Evolutionary conservation across 2,113 vertebrate genomes (phyloP).

Genomic region (Helogale parvula): DNA sequence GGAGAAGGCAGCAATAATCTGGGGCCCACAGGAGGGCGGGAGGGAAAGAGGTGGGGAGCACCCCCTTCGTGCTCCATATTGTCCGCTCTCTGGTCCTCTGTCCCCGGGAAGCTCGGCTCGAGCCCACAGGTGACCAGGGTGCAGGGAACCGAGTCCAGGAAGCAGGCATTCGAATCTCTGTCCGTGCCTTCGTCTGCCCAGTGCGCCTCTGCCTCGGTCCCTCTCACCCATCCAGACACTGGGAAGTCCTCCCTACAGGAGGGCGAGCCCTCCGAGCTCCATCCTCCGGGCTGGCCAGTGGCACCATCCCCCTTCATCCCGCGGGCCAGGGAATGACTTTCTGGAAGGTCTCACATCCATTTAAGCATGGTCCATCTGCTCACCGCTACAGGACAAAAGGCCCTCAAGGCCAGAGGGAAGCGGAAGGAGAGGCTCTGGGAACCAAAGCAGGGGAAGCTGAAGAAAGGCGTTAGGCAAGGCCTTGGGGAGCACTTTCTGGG

Average conservation of each 20-base stretch:
- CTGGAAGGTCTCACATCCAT: background rate
- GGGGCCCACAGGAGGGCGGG: no score
- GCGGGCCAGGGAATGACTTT: background rate
- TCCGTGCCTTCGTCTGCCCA: background rate
- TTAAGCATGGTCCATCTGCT: background rate
- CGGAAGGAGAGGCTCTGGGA: background rate
- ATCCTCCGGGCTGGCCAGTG: background rate
- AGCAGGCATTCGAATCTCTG: background rate
- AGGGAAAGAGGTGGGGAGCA: background rate
- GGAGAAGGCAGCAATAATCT: background rate
- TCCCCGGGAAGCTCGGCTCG: background rate
- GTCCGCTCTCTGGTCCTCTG: background rate
- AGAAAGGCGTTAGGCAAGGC: background rate
- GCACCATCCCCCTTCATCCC: background rate
- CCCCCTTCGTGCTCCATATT: background rate
- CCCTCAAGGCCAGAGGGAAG: background rate
- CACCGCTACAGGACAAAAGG: background rate
- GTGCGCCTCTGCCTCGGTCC: rapidly evolving
- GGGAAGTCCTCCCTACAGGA: background rate
- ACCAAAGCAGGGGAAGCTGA: background rate
- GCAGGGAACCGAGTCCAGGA: background rate
- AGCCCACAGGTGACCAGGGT: background rate
- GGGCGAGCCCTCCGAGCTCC: background rate
- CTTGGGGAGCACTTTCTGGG: background rate
- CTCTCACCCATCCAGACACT: no score